These are phyloP conservation scores for Scaptodrosophila lebanonensis DNA, from an alignment of 1,140 invertebrate species.

Conservation along the genomic window DNA sequence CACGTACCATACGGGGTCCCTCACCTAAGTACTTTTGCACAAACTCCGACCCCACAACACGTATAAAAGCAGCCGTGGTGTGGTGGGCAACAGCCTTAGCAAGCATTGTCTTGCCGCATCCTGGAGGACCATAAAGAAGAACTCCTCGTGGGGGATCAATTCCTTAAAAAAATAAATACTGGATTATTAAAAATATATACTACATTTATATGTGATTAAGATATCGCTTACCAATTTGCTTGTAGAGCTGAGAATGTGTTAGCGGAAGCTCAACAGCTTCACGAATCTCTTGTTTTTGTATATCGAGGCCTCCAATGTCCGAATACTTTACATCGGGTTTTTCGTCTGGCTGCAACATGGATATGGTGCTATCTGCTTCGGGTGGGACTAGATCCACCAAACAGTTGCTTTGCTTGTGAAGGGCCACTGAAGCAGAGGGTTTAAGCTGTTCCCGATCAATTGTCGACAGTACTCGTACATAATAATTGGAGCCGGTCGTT, in stretches of 20 bases:
- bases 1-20: constrained; percentile 98
- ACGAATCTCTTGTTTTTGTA: constrained; percentile 99
- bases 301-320: constrained; percentile 99
- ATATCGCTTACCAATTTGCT: constrained; percentile 89
- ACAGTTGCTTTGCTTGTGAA: constrained; percentile 99
- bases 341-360: constrained; percentile 95
- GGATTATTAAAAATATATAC: background rate
- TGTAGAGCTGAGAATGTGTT: constrained; percentile 98
- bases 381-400: constrained; percentile 97
- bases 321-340: constrained; percentile 98
- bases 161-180: constrained; percentile 12
- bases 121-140: constrained; percentile 98
- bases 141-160: constrained; percentile 99
- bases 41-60: constrained; percentile 99
- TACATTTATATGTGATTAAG: background rate
- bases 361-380: constrained; percentile 97
- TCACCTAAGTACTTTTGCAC: constrained; percentile 99
- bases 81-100: constrained; percentile 99
- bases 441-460: constrained; percentile 96
- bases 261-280: constrained; percentile 99
- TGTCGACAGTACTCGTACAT: constrained; percentile 95
- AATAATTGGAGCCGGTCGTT: constrained; percentile 95
- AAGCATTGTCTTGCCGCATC: constrained; percentile 97
- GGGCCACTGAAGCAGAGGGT: constrained; percentile 96
- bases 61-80: constrained; percentile 98